Base-by-base conservation (phyloP, 2,797 vertebrate genomes). In the Danionella dracula region DNA sequence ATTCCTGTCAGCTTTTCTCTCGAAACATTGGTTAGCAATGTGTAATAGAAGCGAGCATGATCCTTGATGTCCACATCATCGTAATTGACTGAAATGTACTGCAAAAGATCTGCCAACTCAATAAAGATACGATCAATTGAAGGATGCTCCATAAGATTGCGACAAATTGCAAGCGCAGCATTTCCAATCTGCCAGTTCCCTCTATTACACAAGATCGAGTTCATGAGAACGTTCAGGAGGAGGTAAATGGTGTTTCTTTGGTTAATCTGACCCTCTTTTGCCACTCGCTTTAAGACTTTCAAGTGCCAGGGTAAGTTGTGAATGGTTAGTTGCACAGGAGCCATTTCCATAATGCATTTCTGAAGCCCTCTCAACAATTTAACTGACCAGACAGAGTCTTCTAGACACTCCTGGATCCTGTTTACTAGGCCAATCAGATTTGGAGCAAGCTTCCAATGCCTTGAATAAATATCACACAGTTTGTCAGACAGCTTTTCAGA, bases 21-120 rank as follows among this genome's bases (percentile, higher is more conserved):
- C 0, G 92, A 90, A 38, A 95, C 79, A 0, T 90, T 92, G 35
- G 89, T 88, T 53, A 94, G 85, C 15, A 96, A 84, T 2, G 86
- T 79, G 75, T 93, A 94, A 80, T 95, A 95, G 11, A 96, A 88
- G 4, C 91, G 89, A 10, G 92, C 91, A 0, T 87, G 92, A 72
- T 95, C 93, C 42, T 82, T 88, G 34, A 92, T 84, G 17, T 95
- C 94, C 0, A 87, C 85, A 77, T 93, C 90, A 1, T 85, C 83
- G 1, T 92, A 89, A 68, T 48, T 68, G 31, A 78, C 64, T 40
- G 85, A 66, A 17, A 93, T 79, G 16, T 79, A 77, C 74, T 91
- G 93, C 56, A 95, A 80, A 64, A 93, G 68, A 64, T 92, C 87
- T 0, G 90, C 90, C 75, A 94, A 80, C 15, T 86, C 78, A 12